Conservation (phyloP, 2,888 invertebrate species). For the Spatulosminthurus flaviceps region DNA sequence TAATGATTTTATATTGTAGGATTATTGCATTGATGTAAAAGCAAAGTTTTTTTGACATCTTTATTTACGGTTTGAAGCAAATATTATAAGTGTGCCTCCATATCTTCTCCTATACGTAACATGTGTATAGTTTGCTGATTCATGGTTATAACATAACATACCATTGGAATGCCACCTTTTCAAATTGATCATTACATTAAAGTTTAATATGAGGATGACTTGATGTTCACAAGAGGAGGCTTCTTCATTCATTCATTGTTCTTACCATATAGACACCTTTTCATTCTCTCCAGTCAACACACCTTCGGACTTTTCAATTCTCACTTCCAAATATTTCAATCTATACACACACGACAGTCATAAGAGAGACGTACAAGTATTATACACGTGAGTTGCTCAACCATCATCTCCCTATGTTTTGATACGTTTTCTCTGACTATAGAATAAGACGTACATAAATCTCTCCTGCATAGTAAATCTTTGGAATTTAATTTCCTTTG, state of each 20-base stretch:
- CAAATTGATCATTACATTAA: conserved; percentile 39
- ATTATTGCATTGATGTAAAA: neutral
- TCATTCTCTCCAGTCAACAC: conserved; percentile 28
- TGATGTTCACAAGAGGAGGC: conserved; percentile 35
- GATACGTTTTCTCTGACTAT: neutral
- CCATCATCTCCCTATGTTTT: neutral
- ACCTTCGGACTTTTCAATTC: conserved; percentile 28
- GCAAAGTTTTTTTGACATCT: neutral
- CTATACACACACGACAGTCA: too few species aligned
- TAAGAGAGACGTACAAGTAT: too few species aligned
- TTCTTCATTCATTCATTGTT: conserved; percentile 40
- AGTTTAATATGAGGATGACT: conserved; percentile 38
- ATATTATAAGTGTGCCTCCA: conserved; percentile 13
- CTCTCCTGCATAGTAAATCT: neutral
- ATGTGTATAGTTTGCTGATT: conserved; percentile 26
- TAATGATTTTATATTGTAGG: neutral
- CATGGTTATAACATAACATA: conserved; percentile 27
- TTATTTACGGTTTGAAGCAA: conserved; percentile 13
- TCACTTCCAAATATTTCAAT: conserved; percentile 30
- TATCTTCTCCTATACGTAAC: too few species aligned
- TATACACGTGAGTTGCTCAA: conserved; percentile 9
- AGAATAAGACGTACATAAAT: neutral
- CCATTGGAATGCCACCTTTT: conserved; percentile 33
- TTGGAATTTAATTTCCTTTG: conserved; percentile 2
- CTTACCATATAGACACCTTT: conserved; percentile 28